Conservation (phyloP, 2,797 vertebrate genomes). For the Luscinia megarhynchos region DNA sequence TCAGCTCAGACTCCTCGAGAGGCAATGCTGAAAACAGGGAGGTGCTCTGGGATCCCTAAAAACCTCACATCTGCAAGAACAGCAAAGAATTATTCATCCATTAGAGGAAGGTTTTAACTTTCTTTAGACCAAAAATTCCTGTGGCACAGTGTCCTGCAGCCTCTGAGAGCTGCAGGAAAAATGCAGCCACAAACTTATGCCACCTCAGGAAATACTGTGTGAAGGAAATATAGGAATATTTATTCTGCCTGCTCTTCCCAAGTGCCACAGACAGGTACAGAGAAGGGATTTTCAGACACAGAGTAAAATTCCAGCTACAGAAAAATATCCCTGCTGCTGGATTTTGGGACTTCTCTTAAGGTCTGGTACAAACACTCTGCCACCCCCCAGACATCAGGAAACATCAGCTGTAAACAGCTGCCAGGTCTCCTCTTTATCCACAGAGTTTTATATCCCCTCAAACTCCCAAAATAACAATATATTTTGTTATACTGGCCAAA, state of each 20-base stretch:
- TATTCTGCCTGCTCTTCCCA: neutral
- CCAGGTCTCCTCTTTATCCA: neutral
- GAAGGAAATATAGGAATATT: neutral
- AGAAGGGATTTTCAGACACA: neutral
- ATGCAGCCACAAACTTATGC: neutral
- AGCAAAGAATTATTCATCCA: neutral
- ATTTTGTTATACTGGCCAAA: neutral
- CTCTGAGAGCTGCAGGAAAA: neutral
- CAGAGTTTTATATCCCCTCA: neutral
- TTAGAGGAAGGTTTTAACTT: neutral
- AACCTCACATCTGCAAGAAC: neutral
- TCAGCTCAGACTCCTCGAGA: neutral
- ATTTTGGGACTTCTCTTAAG: neutral
- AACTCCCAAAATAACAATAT: neutral
- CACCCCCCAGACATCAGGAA: neutral
- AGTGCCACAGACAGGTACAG: rapidly evolving
- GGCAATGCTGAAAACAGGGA: neutral
- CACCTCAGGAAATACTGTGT: neutral
- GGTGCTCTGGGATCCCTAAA: neutral
- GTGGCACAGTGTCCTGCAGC: neutral
- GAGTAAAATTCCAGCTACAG: neutral
- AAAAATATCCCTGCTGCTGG: neutral
- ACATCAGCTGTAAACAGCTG: neutral
- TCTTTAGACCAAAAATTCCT: neutral
- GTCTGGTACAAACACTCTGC: neutral